A percentile compares a stretch with the other conserved stretches of the same genome.
These are phyloP conservation scores for Agapostemon virescens DNA, from an alignment of 2,888 invertebrate species.

Conservation along the genomic window DNA sequence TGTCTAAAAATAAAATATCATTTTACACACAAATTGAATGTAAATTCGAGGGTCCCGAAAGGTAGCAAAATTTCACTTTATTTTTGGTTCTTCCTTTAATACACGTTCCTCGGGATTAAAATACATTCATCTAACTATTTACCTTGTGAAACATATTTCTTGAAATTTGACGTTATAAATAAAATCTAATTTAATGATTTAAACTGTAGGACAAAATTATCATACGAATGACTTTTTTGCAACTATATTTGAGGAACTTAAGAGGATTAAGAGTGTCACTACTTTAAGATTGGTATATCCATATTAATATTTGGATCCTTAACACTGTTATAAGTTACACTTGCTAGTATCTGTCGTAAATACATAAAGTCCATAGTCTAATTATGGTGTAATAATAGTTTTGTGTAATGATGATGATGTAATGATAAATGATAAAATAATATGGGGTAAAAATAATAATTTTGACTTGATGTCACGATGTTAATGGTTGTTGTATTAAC, in stretches of 20 bases:
- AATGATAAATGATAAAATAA: no score
- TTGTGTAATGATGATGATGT: no score
- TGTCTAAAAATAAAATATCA: no score
- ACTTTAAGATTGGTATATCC: background rate
- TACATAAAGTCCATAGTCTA: background rate
- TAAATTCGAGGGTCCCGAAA: no score
- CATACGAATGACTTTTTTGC: background rate
- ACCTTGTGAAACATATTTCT: background rate
- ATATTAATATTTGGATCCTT: background rate
- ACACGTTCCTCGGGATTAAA: no score
- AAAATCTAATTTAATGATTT: background rate
- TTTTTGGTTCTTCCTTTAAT: no score
- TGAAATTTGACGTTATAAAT: background rate
- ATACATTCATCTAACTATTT: no score
- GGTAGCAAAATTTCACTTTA: no score
- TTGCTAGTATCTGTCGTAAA: background rate
- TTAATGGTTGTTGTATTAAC: background rate
- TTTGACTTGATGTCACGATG: background rate
- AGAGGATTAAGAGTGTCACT: background rate
- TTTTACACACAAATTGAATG: no score
- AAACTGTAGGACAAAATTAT: background rate
- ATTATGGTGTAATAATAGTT: no score
- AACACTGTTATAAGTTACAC: background rate
- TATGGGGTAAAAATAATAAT: no score
- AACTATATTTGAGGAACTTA: background rate